Conservation (phyloP, 2,113 vertebrate species). For the Alligator sinensis region DNA sequence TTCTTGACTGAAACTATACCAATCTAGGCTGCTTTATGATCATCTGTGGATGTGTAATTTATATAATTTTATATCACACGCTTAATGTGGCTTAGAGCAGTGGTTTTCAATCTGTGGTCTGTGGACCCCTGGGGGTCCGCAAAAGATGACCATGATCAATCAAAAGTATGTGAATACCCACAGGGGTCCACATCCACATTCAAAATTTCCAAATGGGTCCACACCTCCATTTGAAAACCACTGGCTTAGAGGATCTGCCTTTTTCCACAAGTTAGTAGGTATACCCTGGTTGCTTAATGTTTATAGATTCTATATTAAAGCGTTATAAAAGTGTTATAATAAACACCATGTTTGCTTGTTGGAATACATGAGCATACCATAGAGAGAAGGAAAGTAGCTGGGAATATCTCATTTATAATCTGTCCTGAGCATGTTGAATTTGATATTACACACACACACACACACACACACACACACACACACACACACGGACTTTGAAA, state of each 20-base stretch:
- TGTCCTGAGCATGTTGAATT: background rate
- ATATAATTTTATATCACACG: background rate
- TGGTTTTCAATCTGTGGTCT: background rate
- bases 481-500: background rate
- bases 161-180: too few species aligned
- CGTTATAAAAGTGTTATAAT: background rate
- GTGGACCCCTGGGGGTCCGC: too few species aligned
- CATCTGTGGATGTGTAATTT: background rate
- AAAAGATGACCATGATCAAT: too few species aligned
- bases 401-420: background rate
- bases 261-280: background rate
- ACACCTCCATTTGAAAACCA: too few species aligned
- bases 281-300: too few species aligned
- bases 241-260: background rate
- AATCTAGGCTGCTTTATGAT: background rate
- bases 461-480: background rate
- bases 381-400: background rate
- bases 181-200: too few species aligned
- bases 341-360: accelerated
- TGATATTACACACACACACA: background rate
- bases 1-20: background rate
- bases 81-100: background rate
- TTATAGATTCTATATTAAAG: background rate
- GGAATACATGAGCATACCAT: background rate
- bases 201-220: too few species aligned